phyloP scores from a whole-genome alignment of 35 echinoderm and acorn worm species.

The Ophioderma brevispina region DNA sequence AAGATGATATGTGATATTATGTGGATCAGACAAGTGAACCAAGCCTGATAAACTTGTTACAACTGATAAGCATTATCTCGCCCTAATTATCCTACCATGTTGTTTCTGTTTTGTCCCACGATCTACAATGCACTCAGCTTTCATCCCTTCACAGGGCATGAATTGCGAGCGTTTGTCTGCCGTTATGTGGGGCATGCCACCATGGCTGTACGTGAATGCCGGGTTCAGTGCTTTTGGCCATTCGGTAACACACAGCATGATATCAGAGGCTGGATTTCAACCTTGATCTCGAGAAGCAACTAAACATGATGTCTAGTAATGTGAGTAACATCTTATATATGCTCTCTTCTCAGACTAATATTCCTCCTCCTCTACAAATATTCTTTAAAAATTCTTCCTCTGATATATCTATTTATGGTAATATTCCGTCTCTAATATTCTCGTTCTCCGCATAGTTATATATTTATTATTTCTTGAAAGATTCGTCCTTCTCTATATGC shows the following conservation, averaged over 20 bases:
- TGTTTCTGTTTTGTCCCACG: too few species aligned
- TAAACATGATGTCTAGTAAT: neutral
- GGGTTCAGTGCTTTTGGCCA: constrained; percentile 63
- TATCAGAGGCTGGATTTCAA: constrained; percentile 47
- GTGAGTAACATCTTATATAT: too few species aligned
- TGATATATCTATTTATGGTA: too few species aligned
- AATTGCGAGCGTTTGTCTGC: constrained; percentile 76
- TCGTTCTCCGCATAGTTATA: too few species aligned
- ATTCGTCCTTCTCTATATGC: too few species aligned
- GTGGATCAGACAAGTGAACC: neutral
- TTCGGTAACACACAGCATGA: constrained; percentile 74
- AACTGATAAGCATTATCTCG: neutral
- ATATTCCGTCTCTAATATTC: too few species aligned
- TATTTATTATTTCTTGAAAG: too few species aligned
- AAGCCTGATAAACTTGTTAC: neutral
- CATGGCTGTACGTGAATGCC: constrained; percentile 53
- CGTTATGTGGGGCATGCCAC: constrained; percentile 77
- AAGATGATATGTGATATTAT: neutral
- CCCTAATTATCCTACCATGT: too few species aligned
- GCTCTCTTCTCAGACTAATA: too few species aligned
- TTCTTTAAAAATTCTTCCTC: too few species aligned
- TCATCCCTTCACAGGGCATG: constrained; percentile 53
- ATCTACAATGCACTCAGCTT: neutral
- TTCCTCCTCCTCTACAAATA: too few species aligned
- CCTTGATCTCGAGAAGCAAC: neutral